Evolutionary conservation across 2,797 vertebrate species (phyloP).

Genomic region (Sorex maritimensis): DNA sequence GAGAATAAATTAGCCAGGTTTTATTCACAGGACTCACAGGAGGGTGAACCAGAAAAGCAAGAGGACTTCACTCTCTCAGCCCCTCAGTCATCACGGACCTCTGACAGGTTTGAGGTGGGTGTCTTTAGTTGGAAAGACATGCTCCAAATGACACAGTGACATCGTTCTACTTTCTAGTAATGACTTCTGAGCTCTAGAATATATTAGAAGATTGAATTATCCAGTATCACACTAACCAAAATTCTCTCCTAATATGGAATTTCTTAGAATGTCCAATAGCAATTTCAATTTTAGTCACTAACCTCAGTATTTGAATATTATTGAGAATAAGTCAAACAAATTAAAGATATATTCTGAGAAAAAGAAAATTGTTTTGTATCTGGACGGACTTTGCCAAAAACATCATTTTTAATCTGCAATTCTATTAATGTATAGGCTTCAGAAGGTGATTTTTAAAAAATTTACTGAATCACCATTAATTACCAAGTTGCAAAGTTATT

Average conservation of each 20-base stretch:
- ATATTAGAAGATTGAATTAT: too few relatives aligned
- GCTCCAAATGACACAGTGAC: neutral
- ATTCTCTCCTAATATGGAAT: neutral
- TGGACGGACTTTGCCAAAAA: neutral
- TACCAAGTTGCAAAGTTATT: too few relatives aligned
- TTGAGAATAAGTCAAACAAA: neutral
- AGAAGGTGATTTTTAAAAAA: neutral
- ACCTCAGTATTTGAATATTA: neutral
- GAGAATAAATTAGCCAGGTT: neutral
- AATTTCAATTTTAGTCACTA: neutral
- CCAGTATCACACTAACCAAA: neutral
- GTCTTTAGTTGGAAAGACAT: neutral
- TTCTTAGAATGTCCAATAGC: neutral
- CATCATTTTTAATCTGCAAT: neutral
- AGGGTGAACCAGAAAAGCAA: neutral
- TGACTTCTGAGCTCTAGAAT: neutral
- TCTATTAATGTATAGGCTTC: neutral
- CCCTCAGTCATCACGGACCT: neutral
- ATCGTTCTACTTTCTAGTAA: too few relatives aligned
- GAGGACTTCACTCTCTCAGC: rapidly evolving
- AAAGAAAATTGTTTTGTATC: neutral
- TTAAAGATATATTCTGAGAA: neutral
- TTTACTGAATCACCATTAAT: too few relatives aligned
- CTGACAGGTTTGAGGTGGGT: neutral
- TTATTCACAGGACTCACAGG: too few relatives aligned